Conservation (phyloP, 2,113 vertebrate genomes). For the Gymnobelideus leadbeateri region DNA sequence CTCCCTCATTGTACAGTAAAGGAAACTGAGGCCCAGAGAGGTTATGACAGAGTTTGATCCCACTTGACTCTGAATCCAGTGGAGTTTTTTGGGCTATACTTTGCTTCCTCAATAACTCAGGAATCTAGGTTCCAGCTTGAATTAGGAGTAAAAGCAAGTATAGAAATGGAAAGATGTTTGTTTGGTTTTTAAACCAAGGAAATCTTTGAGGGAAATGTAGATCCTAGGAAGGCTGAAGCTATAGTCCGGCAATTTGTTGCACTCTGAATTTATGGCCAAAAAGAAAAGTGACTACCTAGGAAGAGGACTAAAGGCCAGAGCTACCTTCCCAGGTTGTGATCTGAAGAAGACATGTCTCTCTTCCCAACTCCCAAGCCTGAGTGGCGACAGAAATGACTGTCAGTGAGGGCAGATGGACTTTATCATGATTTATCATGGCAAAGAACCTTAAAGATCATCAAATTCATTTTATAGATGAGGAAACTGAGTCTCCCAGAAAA, state of each 20-base stretch:
- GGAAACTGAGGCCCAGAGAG: background rate
- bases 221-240: background rate
- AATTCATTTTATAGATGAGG: background rate
- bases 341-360: background rate
- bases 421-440: background rate
- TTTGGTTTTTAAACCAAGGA: background rate
- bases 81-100: background rate
- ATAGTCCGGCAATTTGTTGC: background rate
- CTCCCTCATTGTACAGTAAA: background rate
- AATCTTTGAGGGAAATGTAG: background rate
- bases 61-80: background rate
- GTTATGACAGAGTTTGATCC: background rate
- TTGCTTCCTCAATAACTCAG: background rate
- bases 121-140: background rate
- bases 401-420: background rate
- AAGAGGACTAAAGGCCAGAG: background rate
- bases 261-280: background rate
- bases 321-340: background rate
- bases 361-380: background rate
- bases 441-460: background rate
- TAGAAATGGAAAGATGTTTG: background rate
- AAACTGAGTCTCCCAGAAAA: background rate
- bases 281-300: background rate
- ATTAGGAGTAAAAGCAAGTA: background rate
- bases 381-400: background rate